Conservation (phyloP, 2,113 vertebrate genomes). For the Anthoscopus minutus region DNA sequence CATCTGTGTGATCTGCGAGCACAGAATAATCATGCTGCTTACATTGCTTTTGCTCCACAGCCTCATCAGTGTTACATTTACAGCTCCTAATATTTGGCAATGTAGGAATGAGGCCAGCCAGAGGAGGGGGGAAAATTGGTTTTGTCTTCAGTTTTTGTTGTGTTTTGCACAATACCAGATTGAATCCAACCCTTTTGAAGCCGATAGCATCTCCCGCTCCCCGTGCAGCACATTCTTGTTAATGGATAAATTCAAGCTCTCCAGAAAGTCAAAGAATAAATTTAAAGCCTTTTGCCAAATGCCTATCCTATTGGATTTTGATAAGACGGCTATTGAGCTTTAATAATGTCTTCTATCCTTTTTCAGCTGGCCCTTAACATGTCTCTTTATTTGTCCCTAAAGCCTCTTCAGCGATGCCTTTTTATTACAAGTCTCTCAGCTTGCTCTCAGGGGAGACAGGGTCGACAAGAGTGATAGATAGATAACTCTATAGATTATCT, state of each 20-base stretch:
- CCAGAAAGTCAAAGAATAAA: constrained; percentile 77
- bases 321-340: constrained; percentile 86
- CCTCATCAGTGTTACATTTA: not conserved
- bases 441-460: constrained; percentile 76
- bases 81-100: not conserved
- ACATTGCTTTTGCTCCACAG: not conserved
- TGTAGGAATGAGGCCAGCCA: not conserved
- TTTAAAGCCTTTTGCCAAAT: constrained; percentile 76
- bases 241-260: constrained; percentile 75
- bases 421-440: constrained; percentile 79
- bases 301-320: constrained; percentile 84
- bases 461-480: constrained; percentile 78
- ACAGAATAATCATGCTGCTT: not conserved
- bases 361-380: constrained; percentile 78
- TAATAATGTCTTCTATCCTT: constrained; percentile 82
- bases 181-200: constrained; percentile 60
- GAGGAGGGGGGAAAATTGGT: not conserved
- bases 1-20: not conserved
- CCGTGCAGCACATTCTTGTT: constrained; percentile 69
- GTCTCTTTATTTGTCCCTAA: constrained; percentile 83
- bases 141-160: not conserved
- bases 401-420: constrained; percentile 80
- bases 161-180: constrained; percentile 50
- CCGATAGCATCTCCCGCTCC: constrained; percentile 75
- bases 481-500: constrained; percentile 84